phyloP scores from a whole-genome alignment of 2,113 vertebrate genomes.

The Tor tambroides region DNA sequence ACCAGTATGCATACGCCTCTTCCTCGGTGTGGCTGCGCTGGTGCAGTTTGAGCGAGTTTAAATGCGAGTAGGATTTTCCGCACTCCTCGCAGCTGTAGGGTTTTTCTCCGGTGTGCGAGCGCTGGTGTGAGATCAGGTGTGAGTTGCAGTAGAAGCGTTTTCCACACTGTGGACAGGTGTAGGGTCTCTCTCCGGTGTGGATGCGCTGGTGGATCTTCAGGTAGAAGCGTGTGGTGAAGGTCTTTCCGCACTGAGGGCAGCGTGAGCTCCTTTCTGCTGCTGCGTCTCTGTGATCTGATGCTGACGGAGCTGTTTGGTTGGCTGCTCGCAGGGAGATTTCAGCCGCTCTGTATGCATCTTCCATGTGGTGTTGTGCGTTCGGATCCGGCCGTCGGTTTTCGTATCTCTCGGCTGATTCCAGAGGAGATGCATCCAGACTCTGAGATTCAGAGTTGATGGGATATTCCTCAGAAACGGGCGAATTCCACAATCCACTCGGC shows the following conservation, averaged over 20 bases:
- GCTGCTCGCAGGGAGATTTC: background rate
- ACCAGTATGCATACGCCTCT: conserved; percentile 46
- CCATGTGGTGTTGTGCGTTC: background rate
- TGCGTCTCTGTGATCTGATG: too few species aligned
- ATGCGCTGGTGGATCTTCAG: conserved; percentile 61
- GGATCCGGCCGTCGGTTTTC: background rate
- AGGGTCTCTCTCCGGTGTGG: conserved; percentile 59
- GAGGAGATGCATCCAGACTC: conserved; percentile 31
- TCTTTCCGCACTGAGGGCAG: conserved; percentile 58
- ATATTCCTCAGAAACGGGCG: conserved; percentile 33
- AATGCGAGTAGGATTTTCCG: conserved; percentile 58
- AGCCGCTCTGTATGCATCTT: conserved; percentile 23
- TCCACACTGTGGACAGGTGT: conserved; percentile 60
- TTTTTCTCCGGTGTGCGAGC: conserved; percentile 63
- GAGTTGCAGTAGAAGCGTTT: conserved; percentile 63
- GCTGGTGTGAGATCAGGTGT: conserved; percentile 62
- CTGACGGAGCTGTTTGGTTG: too few species aligned
- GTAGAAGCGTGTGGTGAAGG: conserved; percentile 59
- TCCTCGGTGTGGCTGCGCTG: conserved; percentile 58
- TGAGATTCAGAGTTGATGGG: background rate
- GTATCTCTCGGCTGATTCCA: conserved; percentile 5
- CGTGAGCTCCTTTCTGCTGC: conserved; percentile 48
- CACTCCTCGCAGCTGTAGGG: conserved; percentile 62
- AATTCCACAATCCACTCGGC: conserved; percentile 43
- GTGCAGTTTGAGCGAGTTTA: conserved; percentile 62